Conservation (phyloP, 2,888 invertebrate species). For the Volucella inflata region DNA sequence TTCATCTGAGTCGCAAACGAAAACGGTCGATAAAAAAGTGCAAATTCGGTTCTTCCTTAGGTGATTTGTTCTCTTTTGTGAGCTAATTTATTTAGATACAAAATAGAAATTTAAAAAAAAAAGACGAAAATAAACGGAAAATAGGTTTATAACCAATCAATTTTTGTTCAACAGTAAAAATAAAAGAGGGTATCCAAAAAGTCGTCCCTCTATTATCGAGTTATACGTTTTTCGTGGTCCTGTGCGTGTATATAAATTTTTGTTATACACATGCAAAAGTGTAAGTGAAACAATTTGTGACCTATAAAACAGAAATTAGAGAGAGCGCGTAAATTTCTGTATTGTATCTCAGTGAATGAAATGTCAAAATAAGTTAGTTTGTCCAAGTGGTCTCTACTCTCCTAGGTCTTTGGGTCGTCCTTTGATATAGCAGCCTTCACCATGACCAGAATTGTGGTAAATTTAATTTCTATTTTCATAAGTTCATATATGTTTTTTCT, state of each 20-base stretch:
- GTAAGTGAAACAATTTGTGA: slow-evolving; percentile 64
- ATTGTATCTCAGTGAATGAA: slow-evolving; percentile 46
- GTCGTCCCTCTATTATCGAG: slow-evolving; percentile 21
- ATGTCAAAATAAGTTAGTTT: slow-evolving; percentile 47
- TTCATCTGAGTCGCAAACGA: slow-evolving; percentile 83
- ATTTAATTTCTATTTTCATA: background rate
- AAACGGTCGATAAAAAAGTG: slow-evolving; percentile 80
- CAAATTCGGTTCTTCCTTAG: slow-evolving; percentile 9
- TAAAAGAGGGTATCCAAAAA: background rate
- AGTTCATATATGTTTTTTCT: background rate
- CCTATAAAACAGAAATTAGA: slow-evolving; percentile 62
- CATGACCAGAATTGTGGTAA: slow-evolving; percentile 72
- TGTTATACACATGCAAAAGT: slow-evolving; percentile 61
- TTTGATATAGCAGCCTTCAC: slow-evolving; percentile 20
- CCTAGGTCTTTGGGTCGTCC: slow-evolving; percentile 19
- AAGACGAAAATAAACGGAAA: background rate
- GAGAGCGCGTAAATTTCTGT: slow-evolving; percentile 68
- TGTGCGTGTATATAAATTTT: slow-evolving; percentile 18
- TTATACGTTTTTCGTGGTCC: slow-evolving; percentile 3
- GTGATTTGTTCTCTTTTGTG: slow-evolving; percentile 2
- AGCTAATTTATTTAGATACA: background rate
- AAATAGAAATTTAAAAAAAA: background rate
- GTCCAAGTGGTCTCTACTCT: slow-evolving; percentile 25
- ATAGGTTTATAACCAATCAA: no score
- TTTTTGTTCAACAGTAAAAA: background rate